Evolutionary conservation across 2,888 invertebrate genomes (phyloP), one percentile per base, ranked within the genome.

Genomic region (Neria commutata): DNA sequence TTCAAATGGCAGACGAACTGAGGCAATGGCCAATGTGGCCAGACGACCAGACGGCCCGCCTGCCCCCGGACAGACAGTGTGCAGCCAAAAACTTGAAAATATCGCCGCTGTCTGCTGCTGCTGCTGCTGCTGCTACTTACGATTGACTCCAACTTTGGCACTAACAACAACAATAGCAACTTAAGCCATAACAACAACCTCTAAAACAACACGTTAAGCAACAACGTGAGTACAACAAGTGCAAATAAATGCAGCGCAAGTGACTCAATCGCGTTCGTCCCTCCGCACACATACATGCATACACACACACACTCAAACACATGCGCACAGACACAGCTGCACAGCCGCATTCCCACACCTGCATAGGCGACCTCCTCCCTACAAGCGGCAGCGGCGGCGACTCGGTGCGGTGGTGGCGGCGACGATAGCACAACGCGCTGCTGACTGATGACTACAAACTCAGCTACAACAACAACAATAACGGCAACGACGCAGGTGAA

Each of bases 341-440:
- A n/a, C n/a, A n/a, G n/a, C n/a, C n/a, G n/a, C n/a, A n/a, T n/a
- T n/a, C n/a, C n/a, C n/a, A n/a, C n/a, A n/a, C n/a, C n/a, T n/a
- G n/a, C 71, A 74, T 74, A 72, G 69, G 74, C 71, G 74, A 72
- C 74, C 74, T 71, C 67, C 63, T 61, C 25, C n/a, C 45, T 19
- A 23, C n/a, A 29, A 49, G 45, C 37, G 29, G 45, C 47, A 42
- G 45, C 40, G 24, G 21, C 55, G 51, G 47, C 24, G 25, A 10
- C 42, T 16, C 14, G 42, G 59, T 24, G 34, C 53, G 50, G n/a
- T n/a, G n/a, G n/a, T n/a, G n/a, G n/a, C n/a, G n/a, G n/a, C n/a
- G n/a, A n/a, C n/a, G n/a, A n/a, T n/a, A n/a, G n/a, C n/a, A n/a
- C n/a, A n/a, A n/a, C n/a, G n/a, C n/a, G n/a, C n/a, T n/a, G n/a